Conservation (phyloP, 2,113 vertebrate species). For the Takifugu flavidus region DNA sequence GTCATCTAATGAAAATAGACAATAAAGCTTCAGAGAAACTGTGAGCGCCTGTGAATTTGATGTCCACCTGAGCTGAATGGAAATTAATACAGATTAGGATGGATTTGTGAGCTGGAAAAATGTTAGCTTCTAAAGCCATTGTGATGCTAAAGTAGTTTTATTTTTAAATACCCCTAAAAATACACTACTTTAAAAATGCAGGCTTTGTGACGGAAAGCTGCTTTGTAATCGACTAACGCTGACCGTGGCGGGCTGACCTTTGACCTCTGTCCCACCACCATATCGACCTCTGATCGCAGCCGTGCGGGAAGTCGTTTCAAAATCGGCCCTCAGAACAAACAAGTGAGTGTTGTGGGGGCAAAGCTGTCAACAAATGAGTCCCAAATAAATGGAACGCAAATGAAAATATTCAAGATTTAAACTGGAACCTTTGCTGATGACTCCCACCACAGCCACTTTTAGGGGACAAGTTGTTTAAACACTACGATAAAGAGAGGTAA, state of each 20-base stretch:
- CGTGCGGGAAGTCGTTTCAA: conserved; percentile 34
- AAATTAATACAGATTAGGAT: not conserved
- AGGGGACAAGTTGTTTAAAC: no score
- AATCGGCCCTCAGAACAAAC: conserved; percentile 35
- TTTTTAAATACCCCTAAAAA: not conserved
- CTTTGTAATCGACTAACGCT: not conserved
- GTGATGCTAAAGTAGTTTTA: no score
- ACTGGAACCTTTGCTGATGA: not conserved
- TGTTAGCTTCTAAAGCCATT: no score
- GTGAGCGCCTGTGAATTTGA: not conserved
- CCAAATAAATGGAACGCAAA: not conserved
- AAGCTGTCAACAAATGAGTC: not conserved
- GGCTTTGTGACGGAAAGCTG: no score
- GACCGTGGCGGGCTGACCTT: conserved; percentile 1
- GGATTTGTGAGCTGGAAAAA: no score
- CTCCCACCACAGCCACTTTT: not conserved
- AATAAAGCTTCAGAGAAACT: conserved; percentile 62
- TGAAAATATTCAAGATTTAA: not conserved
- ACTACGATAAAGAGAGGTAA: no score
- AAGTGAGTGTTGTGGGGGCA: not conserved
- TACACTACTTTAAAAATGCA: not conserved
- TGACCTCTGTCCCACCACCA: conserved; percentile 22
- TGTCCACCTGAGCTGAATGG: not conserved
- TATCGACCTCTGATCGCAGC: conserved; percentile 10
- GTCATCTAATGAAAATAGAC: conserved; percentile 53